Conservation (phyloP, 2,888 invertebrate species). For the Drosophila tripunctata region DNA sequence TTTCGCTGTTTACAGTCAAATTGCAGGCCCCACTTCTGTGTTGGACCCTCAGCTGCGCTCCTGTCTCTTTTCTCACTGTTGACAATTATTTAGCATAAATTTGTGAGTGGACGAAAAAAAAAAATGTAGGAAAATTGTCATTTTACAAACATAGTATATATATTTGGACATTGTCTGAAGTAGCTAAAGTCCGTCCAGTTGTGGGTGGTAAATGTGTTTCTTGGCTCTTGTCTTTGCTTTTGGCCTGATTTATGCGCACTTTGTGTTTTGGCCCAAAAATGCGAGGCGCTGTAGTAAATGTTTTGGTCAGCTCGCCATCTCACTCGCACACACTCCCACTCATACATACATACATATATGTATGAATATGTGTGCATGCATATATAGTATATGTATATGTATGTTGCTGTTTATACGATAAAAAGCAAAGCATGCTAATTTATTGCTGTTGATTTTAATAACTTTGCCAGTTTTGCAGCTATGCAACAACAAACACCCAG, state of each 20-base stretch:
- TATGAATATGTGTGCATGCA: background rate
- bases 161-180: conserved; percentile 38
- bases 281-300: conserved; percentile 47
- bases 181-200: conserved; percentile 8
- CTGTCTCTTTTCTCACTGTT: conserved; percentile 40
- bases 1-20: no score
- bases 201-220: conserved; percentile 2
- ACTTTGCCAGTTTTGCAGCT: conserved; percentile 48
- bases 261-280: conserved; percentile 59
- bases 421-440: conserved; percentile 74
- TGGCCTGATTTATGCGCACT: conserved; percentile 67
- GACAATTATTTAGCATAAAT: conserved; percentile 65
- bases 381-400: background rate
- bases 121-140: conserved; percentile 59
- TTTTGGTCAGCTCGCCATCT: conserved; percentile 20
- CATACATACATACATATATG: background rate
- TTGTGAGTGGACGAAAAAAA: conserved; percentile 47
- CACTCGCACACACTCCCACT: background rate
- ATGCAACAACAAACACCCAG: conserved; percentile 47
- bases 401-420: conserved; percentile 41
- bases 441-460: conserved; percentile 77
- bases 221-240: conserved; percentile 62
- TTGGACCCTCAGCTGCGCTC: no score
- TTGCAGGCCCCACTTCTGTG: no score
- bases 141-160: conserved; percentile 21